Conservation (phyloP, 2,888 invertebrate species). For the Chaetoderma sp. region DNA sequence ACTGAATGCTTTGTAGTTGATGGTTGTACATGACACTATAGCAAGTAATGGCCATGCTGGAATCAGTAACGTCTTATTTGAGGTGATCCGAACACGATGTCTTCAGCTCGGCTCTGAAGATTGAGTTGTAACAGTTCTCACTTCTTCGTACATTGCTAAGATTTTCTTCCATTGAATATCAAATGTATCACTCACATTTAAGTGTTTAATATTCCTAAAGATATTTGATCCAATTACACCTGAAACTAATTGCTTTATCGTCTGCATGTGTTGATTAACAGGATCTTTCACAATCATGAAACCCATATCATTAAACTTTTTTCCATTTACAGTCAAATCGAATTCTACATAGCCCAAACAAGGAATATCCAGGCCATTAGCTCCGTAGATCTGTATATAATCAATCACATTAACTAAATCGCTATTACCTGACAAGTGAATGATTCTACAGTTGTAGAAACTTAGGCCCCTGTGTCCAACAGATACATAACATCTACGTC, state of each 20-base stretch:
- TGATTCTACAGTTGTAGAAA: not conserved
- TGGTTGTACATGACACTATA: too few relatives aligned
- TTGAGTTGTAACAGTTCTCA: too few relatives aligned
- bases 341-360: not conserved
- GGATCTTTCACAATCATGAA: not conserved
- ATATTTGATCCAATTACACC: not conserved
- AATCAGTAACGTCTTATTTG: too few relatives aligned
- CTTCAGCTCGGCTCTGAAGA: too few relatives aligned
- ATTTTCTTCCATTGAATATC: too few relatives aligned
- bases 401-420: not conserved
- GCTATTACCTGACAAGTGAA: not conserved
- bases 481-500: not conserved
- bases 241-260: not conserved
- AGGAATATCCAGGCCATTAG: slow-evolving; percentile 2
- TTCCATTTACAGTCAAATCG: not conserved
- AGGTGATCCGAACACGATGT: too few relatives aligned
- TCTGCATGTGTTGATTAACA: not conserved
- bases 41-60: too few relatives aligned
- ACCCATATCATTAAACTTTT: not conserved
- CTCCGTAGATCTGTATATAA: not conserved
- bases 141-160: too few relatives aligned
- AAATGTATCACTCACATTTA: too few relatives aligned
- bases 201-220: slow-evolving; percentile 5
- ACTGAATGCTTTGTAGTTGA: too few relatives aligned
- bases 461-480: slow-evolving; percentile 5